phyloP scores from a whole-genome alignment of 2,888 invertebrate genomes.

The Agrilus mali region DNA sequence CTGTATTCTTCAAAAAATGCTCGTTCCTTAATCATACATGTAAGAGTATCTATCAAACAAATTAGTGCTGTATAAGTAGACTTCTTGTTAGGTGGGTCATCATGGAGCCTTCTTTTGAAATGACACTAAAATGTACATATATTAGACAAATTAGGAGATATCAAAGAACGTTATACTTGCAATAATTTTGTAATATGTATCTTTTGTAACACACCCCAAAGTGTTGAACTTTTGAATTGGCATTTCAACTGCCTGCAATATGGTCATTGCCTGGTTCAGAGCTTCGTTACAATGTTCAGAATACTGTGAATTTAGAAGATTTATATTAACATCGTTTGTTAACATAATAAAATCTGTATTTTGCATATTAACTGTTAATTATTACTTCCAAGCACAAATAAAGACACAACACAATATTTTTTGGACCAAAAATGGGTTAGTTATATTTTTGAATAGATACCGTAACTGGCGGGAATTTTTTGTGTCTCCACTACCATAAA shows the following conservation, averaged over 20 bases:
- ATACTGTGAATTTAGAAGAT: neutral
- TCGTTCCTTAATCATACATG: constrained; percentile 6
- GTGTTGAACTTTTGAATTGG: constrained; percentile 3
- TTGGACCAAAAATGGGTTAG: no score
- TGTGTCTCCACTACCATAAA: no score
- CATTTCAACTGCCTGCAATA: constrained; percentile 4
- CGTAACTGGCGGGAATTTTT: no score
- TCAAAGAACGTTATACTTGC: constrained; percentile 1
- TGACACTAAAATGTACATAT: neutral
- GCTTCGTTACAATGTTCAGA: constrained; percentile 1
- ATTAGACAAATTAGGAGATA: neutral
- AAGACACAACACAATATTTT: no score
- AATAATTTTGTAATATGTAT: constrained; percentile 2
- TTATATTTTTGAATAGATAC: no score
- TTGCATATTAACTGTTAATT: no score
- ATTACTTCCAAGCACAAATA: no score
- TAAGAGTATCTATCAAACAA: constrained; percentile 4
- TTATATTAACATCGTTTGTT: no score
- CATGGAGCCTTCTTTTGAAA: neutral
- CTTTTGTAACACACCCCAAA: constrained; percentile 1
- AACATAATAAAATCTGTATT: no score
- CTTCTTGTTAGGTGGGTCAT: neutral
- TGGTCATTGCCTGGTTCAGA: constrained; percentile 1
- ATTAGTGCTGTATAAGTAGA: neutral
- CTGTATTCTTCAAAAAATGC: constrained; percentile 3